A percentile compares a stretch with the other conserved stretches of the same genome.
These are phyloP conservation scores for Glyptemys insculpta DNA, from an alignment of 2,797 vertebrate species.

Conservation along the genomic window DNA sequence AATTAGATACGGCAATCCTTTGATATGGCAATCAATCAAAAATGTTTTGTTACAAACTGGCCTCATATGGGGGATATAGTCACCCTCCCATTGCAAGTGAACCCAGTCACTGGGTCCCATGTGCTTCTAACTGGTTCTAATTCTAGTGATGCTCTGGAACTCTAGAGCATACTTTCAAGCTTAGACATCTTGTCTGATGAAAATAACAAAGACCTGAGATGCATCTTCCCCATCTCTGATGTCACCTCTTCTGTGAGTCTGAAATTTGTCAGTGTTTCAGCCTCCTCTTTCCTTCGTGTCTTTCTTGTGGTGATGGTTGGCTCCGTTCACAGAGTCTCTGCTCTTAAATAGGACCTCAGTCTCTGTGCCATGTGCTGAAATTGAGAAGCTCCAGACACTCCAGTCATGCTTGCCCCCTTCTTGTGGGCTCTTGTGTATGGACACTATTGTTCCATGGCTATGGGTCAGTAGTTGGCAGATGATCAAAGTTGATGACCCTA, in stretches of 20 bases:
- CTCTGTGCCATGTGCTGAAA: neutral
- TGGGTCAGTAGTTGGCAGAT: neutral
- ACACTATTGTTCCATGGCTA: neutral
- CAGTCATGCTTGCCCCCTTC: neutral
- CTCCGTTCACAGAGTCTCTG: neutral
- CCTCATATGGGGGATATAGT: accelerated
- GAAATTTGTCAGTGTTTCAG: neutral
- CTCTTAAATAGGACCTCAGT: neutral
- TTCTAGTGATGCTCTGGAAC: neutral
- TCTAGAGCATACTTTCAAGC: neutral
- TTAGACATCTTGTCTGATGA: neutral
- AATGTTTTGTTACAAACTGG: neutral
- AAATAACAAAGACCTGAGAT: neutral
- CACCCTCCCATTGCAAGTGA: neutral
- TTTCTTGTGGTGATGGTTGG: neutral
- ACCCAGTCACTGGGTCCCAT: neutral
- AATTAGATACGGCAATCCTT: neutral
- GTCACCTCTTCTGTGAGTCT: neutral
- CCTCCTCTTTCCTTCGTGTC: neutral
- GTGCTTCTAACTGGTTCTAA: neutral
- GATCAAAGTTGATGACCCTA: neutral
- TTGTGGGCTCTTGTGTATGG: neutral
- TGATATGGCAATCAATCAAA: neutral
- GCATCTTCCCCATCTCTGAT: neutral
- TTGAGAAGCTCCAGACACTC: neutral